Conservation (phyloP, 2,113 vertebrate genomes). For the Potamarius usumacintae region DNA sequence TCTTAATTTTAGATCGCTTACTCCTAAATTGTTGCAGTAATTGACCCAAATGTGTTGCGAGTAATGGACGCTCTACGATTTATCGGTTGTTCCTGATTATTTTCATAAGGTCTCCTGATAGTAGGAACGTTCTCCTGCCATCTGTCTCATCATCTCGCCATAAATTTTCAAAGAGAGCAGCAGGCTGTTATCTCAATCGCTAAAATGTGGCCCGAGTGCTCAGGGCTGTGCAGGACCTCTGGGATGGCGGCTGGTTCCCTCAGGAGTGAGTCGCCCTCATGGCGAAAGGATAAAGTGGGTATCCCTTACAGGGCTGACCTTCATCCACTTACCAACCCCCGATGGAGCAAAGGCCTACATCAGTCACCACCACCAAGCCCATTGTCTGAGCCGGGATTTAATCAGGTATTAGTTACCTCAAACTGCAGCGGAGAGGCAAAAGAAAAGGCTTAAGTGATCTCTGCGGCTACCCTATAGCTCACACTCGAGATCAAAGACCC, state of each 20-base stretch:
- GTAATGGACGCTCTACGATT: conserved; percentile 14
- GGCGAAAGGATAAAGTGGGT: conserved; percentile 89
- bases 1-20: conserved; percentile 34
- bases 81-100: conserved; percentile 45
- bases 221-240: conserved; percentile 76
- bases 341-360: conserved; percentile 86
- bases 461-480: conserved; percentile 52
- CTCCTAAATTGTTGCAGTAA: conserved; percentile 32
- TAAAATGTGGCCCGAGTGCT: conserved; percentile 66
- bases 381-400: conserved; percentile 86
- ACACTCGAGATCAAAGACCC: conserved; percentile 49
- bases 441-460: conserved; percentile 50
- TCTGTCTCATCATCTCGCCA: conserved; percentile 51
- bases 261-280: conserved; percentile 92
- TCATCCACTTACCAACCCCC: conserved; percentile 81
- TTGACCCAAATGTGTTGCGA: conserved; percentile 11
- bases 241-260: conserved; percentile 85
- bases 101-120: conserved; percentile 48
- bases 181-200: conserved; percentile 66
- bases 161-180: conserved; percentile 41
- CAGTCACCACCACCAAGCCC: conserved; percentile 86
- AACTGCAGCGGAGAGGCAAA: conserved; percentile 71
- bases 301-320: conserved; percentile 97
- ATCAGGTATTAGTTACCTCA: conserved; percentile 89
- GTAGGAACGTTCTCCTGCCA: conserved; percentile 41